Percentiles rank a stretch among this genome's conserved stretches.
phyloP scores from a whole-genome alignment of 2,113 vertebrate species.

The Paramisgurnus dabryanus region DNA sequence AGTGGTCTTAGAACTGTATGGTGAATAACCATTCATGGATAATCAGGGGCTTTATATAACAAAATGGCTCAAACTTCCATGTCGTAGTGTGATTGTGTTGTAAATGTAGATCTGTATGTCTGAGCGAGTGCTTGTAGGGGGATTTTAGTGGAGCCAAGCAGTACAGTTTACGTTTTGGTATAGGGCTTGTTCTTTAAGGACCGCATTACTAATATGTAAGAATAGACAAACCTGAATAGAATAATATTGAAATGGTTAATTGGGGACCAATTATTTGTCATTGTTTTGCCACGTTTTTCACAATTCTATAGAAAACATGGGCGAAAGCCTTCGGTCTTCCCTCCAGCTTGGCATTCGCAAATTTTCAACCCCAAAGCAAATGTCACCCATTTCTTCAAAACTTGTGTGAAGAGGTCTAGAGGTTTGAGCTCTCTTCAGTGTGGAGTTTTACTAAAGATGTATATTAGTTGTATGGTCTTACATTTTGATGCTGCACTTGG shows the following conservation, averaged over 20 bases:
- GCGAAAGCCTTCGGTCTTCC: slow-evolving; percentile 25
- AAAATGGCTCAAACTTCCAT: slow-evolving; percentile 44
- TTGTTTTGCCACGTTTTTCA: slow-evolving; percentile 21
- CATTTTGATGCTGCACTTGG: slow-evolving; percentile 50
- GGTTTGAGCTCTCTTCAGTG: slow-evolving; percentile 46
- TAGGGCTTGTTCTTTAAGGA: slow-evolving; percentile 37
- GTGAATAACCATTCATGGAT: slow-evolving; percentile 54
- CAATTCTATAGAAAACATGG: not conserved
- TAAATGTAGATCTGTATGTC: slow-evolving; percentile 28
- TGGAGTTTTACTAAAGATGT: slow-evolving; percentile 54
- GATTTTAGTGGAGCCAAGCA: slow-evolving; percentile 25
- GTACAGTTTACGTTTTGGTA: slow-evolving; percentile 40
- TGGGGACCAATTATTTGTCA: slow-evolving; percentile 43
- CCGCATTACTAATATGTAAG: slow-evolving; percentile 10
- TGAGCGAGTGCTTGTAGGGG: slow-evolving; percentile 38
- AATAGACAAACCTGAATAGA: not conserved
- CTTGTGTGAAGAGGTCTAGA: slow-evolving; percentile 24
- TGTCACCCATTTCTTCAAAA: slow-evolving; percentile 41
- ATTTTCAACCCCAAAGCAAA: slow-evolving; percentile 24
- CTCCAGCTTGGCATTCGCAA: not conserved
- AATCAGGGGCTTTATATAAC: slow-evolving; percentile 55
- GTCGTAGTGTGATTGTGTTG: slow-evolving; percentile 38
- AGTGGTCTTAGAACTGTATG: slow-evolving; percentile 58
- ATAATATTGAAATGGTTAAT: slow-evolving; percentile 19
- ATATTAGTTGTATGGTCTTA: slow-evolving; percentile 47